These are phyloP conservation scores for Ginglymostoma cirratum DNA, from an alignment of 2,113 vertebrate species.

Conservation along the genomic window DNA sequence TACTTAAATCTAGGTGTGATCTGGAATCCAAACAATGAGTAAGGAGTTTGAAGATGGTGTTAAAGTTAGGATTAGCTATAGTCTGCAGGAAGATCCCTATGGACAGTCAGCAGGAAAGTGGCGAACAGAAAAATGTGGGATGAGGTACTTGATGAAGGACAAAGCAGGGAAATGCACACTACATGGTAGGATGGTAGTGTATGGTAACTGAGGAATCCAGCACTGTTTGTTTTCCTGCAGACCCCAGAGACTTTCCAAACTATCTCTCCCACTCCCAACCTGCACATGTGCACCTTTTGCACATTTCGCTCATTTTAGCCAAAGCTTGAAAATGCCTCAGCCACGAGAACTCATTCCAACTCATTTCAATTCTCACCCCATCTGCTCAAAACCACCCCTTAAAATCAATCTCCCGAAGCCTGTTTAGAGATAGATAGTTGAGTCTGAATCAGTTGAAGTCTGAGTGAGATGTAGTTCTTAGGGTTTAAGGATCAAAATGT, in stretches of 20 bases:
- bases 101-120: background rate
- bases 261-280: too few species aligned
- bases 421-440: background rate
- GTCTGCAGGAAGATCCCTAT: background rate
- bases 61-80: background rate
- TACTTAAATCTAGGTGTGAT: too few species aligned
- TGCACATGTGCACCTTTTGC: background rate
- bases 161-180: background rate
- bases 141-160: background rate
- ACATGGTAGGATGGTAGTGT: background rate
- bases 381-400: background rate
- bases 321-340: background rate
- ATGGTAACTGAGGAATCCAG: background rate
- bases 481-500: too few species aligned
- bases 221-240: too few species aligned
- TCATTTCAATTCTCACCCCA: background rate
- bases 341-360: background rate
- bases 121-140: background rate
- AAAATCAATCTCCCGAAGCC: background rate
- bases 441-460: too few species aligned
- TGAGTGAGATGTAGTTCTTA: too few species aligned
- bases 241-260: background rate
- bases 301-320: background rate
- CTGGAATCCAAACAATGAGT: too few species aligned
- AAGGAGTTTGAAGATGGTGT: too few species aligned